Base-by-base conservation (phyloP, 2,888 invertebrate species). In the Cosmia trapezina region DNA sequence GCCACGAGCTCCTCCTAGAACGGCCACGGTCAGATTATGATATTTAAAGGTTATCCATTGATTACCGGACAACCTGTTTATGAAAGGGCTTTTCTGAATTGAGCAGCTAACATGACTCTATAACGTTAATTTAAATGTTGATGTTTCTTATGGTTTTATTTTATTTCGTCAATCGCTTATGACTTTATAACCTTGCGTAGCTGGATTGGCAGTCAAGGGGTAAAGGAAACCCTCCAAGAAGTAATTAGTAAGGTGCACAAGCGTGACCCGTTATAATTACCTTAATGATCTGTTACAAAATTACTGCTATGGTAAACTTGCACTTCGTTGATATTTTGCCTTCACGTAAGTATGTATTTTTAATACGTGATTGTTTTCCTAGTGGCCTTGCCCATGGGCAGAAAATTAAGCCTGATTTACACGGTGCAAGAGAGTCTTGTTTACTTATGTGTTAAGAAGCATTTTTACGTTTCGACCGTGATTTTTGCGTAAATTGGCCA, bases 191-290 rank as follows among this genome's bases (percentile, higher is more conserved):
- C 43, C 22, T 47, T 57, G 60, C 22, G 8, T 66, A 54, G 47
- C 59, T 80, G 68, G 54, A 75, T 79, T 73, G 73, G 80, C 75
- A 81, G 77, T 51, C 43, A 73, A 84, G 84, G 73, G 78, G 79
- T 83, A 78, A 75, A 66, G 28, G 80, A 69, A 81, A 81, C 83
- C 80, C 73, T 76, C 70, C 56, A 49, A 61, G 65, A 63, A 78
- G 86, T 86, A 85, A 89, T 90, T 88, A 88, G 77, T 70, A 22
- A 33, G 64, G 76, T 69, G 70, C 67, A 72, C 51, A 82, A 87
- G 88, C 90, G 90, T 90, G 92, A 88, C 88, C 80, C 76, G 74
- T 83, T 78, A 80, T 87, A 88, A 87, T 88, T 88, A 87, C 53
- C 75, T 64, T 86, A 88, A 88, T 87, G 79, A 87, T 88, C 73